Conservation (phyloP, 2,113 vertebrate genomes). For the Vidua chalybeata region DNA sequence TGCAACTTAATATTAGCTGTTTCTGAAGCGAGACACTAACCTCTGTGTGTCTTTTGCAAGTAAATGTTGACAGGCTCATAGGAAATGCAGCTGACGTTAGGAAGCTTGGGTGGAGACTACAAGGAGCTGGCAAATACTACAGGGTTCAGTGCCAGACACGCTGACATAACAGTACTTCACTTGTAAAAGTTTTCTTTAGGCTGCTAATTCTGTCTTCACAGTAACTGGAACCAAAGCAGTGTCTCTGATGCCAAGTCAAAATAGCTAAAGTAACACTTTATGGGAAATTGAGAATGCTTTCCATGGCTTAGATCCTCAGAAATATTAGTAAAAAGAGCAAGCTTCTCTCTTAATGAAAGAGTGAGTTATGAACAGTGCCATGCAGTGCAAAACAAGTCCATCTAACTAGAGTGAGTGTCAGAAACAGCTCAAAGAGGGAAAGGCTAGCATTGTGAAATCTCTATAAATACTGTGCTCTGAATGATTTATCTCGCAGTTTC, state of each 20-base stretch:
- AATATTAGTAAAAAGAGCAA: conserved; percentile 9
- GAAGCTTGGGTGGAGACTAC: conserved; percentile 34
- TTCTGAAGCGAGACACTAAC: conserved; percentile 12
- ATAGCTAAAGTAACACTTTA: conserved; percentile 30
- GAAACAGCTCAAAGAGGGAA: neutral
- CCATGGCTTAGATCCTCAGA: neutral
- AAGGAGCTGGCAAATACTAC: conserved; percentile 41
- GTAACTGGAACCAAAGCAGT: conserved; percentile 43
- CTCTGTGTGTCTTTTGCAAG: conserved; percentile 36
- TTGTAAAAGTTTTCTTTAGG: conserved; percentile 41
- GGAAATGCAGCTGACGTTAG: conserved; percentile 52
- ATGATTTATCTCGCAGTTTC: conserved; percentile 2
- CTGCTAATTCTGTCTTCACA: conserved; percentile 32
- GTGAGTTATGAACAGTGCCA: neutral
- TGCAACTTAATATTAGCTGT: neutral
- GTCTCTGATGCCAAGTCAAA: neutral
- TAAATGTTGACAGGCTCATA: conserved; percentile 12
- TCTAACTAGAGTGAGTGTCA: neutral
- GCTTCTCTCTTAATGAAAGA: neutral
- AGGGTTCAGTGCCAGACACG: conserved; percentile 24
- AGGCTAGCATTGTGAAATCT: neutral
- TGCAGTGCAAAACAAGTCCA: neutral
- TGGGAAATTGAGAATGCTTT: neutral
- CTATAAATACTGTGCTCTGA: neutral
- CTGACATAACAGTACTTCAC: conserved; percentile 36